A percentile compares a stretch with the other conserved stretches of the same genome.
phyloP scores from a whole-genome alignment of 2,888 invertebrate genomes.

The Heliconius hortense region DNA sequence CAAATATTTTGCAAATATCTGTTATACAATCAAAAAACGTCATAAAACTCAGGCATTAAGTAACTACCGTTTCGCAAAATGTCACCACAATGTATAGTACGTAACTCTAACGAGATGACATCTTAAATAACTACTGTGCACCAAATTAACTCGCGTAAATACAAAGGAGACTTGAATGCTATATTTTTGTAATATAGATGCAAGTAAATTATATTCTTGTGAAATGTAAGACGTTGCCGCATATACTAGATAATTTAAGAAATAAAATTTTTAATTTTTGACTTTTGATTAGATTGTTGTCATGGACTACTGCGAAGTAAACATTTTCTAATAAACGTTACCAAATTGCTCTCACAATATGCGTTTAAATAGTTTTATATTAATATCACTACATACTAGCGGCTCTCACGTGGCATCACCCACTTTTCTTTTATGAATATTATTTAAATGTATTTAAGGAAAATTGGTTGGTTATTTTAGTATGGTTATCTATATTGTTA shows the following conservation, averaged over 20 bases:
- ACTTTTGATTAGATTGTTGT: not conserved
- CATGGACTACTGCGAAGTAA: not conserved
- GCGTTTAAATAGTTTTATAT: too few species aligned
- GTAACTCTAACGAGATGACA: slow-evolving; percentile 5
- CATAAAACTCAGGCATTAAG: not conserved
- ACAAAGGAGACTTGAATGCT: not conserved
- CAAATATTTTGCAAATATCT: not conserved
- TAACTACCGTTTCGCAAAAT: slow-evolving; percentile 15
- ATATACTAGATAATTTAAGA: not conserved
- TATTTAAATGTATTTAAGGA: too few species aligned
- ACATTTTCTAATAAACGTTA: too few species aligned
- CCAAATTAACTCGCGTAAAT: not conserved
- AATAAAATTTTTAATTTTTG: not conserved
- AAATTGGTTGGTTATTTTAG: too few species aligned
- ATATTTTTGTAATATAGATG: slow-evolving; percentile 5
- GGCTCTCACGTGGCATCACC: too few species aligned
- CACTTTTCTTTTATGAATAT: too few species aligned
- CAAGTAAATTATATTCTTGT: not conserved
- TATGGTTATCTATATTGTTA: too few species aligned
- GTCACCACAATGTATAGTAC: slow-evolving; percentile 3
- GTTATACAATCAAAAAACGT: slow-evolving; percentile 13
- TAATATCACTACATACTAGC: too few species aligned
- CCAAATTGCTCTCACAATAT: too few species aligned
- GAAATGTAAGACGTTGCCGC: slow-evolving; percentile 6
- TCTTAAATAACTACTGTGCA: not conserved